Percentiles rank a stretch among this genome's conserved stretches.
phyloP scores from a whole-genome alignment of 2,888 invertebrate genomes.

The Morpho deidamia region DNA sequence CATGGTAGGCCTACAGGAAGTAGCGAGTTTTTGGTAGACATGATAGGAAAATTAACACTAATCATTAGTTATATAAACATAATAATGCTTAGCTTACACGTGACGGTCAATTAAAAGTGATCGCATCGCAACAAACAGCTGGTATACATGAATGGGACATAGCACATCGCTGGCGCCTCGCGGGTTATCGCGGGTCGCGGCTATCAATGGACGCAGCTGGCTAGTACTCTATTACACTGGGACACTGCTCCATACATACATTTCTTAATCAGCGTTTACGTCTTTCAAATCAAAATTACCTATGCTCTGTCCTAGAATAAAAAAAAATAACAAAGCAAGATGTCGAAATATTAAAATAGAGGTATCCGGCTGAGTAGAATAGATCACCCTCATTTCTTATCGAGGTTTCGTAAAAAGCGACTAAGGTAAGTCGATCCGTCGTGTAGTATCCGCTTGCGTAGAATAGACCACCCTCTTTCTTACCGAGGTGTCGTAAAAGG shows the following conservation, averaged over 20 bases:
- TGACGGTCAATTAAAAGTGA: slow-evolving; percentile 43
- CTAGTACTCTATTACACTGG: slow-evolving; percentile 3
- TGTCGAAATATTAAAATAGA: no score
- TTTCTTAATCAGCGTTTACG: no score
- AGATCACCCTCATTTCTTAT: no score
- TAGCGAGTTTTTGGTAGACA: neutral
- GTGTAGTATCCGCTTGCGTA: no score
- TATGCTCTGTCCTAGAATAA: neutral
- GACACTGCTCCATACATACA: neutral
- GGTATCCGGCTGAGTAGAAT: no score
- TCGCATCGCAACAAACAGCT: slow-evolving; percentile 49
- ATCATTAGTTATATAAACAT: slow-evolving; percentile 1
- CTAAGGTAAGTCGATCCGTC: no score
- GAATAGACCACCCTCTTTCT: no score
- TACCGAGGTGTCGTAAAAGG: no score
- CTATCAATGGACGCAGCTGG: slow-evolving; percentile 26
- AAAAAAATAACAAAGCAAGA: no score
- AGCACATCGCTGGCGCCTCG: slow-evolving; percentile 52
- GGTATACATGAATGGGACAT: slow-evolving; percentile 51
- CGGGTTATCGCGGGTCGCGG: slow-evolving; percentile 66
- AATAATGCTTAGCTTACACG: slow-evolving; percentile 28
- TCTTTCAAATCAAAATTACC: neutral
- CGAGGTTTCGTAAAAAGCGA: no score
- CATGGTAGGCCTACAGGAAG: no score
- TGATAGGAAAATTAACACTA: neutral